Conservation (phyloP, 1,140 invertebrate species). For the Neelides sp. region DNA sequence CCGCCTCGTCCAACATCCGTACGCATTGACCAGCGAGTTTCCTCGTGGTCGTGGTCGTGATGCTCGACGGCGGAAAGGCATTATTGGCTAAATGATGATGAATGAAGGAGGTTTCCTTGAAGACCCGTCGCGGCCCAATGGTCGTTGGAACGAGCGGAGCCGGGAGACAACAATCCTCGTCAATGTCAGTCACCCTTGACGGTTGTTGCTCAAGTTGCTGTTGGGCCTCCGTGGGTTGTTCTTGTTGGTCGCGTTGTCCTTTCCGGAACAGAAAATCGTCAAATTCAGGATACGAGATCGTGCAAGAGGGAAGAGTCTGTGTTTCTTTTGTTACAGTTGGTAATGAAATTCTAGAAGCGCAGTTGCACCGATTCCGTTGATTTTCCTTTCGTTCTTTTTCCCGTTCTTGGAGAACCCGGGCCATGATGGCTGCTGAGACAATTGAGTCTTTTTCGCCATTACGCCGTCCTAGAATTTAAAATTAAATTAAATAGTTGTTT, state of each 20-base stretch:
- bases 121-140: too few relatives aligned
- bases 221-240: too few relatives aligned
- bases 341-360: slow-evolving; percentile 18
- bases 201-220: background rate
- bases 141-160: too few relatives aligned
- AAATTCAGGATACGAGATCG: slow-evolving; percentile 28
- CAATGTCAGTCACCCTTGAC: too few relatives aligned
- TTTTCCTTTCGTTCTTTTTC: slow-evolving; percentile 48
- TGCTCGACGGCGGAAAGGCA: background rate
- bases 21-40: slow-evolving; percentile 12
- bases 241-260: slow-evolving; percentile 7
- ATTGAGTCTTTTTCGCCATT: slow-evolving; percentile 45
- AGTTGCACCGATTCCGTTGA: slow-evolving; percentile 21
- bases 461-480: slow-evolving; percentile 5
- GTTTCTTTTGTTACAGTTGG: slow-evolving; percentile 22
- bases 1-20: slow-evolving; percentile 4
- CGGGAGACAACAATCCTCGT: too few relatives aligned
- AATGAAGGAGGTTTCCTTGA: background rate
- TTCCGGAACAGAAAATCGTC: slow-evolving; percentile 1
- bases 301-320: slow-evolving; percentile 25
- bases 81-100: background rate
- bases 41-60: slow-evolving; percentile 1
- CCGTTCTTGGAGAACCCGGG: slow-evolving; percentile 77
- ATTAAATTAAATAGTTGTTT: background rate
- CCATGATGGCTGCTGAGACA: slow-evolving; percentile 83